Conservation (phyloP, 2,113 vertebrate genomes). For the Sialia sialis region DNA sequence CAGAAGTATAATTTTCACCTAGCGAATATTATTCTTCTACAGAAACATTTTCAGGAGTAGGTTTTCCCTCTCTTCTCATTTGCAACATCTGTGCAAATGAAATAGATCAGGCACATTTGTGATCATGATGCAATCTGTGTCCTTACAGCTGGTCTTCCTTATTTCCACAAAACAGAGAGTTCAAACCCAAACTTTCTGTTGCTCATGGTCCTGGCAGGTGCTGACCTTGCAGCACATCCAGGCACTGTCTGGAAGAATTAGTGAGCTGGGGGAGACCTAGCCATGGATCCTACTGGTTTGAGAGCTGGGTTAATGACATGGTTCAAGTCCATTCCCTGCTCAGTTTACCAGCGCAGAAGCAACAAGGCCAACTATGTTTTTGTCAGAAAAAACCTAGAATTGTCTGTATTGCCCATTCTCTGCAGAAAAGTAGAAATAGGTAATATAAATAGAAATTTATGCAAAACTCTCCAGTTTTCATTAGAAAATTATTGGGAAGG, state of each 20-base stretch:
- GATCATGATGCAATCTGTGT: rapidly evolving
- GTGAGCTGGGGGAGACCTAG: neutral
- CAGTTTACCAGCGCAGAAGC: neutral
- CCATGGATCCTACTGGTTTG: neutral
- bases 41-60: neutral
- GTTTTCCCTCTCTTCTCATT: neutral
- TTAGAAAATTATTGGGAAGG: neutral
- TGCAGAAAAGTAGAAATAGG: neutral
- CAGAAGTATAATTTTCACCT: neutral
- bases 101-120: neutral
- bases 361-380: neutral
- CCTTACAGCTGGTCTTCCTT: neutral
- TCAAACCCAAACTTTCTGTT: neutral
- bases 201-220: neutral
- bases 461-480: neutral
- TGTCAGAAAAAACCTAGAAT: neutral
- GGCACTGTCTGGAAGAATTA: neutral
- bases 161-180: neutral
- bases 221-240: neutral
- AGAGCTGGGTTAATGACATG: neutral
- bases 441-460: too few relatives aligned
- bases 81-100: neutral
- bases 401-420: neutral
- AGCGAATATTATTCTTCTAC: neutral
- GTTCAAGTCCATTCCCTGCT: neutral